phyloP scores from a whole-genome alignment of 2,113 vertebrate genomes.

The Dromaius novaehollandiae region DNA sequence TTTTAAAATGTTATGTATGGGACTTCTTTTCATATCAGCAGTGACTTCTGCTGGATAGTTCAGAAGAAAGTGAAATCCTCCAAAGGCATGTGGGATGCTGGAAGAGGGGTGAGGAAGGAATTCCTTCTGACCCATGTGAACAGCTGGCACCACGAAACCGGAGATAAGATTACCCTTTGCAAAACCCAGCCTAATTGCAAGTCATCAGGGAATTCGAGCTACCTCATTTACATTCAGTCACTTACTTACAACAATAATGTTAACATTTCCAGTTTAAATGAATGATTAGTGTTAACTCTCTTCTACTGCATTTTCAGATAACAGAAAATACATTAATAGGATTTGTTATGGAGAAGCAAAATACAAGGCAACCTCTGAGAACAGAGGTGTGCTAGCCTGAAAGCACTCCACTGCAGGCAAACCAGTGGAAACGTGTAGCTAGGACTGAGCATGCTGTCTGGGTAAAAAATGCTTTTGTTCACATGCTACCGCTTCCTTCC shows the following conservation, averaged over 20 bases:
- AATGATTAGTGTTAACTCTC: not conserved
- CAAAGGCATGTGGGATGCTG: not conserved
- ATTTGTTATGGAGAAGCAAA: not conserved
- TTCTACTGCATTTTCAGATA: not conserved
- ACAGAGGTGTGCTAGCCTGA: not conserved
- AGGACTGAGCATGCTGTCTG: not conserved
- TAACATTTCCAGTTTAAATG: not conserved
- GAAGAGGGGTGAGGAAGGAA: not conserved
- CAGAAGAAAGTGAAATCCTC: not conserved
- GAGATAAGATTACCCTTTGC: not conserved
- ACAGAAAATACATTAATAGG: not conserved
- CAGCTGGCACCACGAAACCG: not conserved
- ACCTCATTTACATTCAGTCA: not conserved
- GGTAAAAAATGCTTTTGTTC: not conserved
- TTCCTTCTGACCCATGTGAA: not conserved
- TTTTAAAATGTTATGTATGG: not conserved
- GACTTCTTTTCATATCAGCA: not conserved
- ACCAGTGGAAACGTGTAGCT: not conserved
- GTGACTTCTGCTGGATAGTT: not conserved
- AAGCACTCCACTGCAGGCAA: not conserved
- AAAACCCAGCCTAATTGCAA: constrained; percentile 23
- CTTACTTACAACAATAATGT: not conserved
- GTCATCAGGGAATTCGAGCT: not conserved
- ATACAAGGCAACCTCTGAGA: not conserved
- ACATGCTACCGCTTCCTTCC: not conserved